phyloP scores from a whole-genome alignment of 2,888 invertebrate species.

The Macaria notata region DNA sequence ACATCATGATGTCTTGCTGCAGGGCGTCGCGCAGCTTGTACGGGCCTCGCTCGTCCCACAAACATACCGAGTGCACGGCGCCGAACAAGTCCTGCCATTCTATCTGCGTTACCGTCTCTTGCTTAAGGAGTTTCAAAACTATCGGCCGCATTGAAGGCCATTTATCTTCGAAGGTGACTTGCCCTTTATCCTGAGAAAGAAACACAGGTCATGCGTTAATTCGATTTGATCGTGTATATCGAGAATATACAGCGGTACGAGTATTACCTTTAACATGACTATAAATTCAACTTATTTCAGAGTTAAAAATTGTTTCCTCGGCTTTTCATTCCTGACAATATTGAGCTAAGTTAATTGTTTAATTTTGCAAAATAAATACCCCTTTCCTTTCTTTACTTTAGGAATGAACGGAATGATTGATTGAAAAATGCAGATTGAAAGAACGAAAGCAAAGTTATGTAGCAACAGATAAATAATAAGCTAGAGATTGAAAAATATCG shows the following conservation, averaged over 20 bases:
- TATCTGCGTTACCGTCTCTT: constrained; percentile 94
- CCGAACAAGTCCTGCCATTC: constrained; percentile 99
- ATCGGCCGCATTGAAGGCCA: constrained; percentile 98
- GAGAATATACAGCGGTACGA: background rate
- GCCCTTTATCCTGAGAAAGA: constrained; percentile 87
- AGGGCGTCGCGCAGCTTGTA: constrained; percentile 93
- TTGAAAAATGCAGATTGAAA: background rate
- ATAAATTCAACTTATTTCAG: constrained; percentile 22
- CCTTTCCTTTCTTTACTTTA: constrained; percentile 3
- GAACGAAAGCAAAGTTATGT: background rate
- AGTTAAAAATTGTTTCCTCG: constrained; percentile 13
- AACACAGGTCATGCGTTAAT: constrained; percentile 15
- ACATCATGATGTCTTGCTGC: constrained; percentile 95
- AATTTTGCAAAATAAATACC: constrained; percentile 19
- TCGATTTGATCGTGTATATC: constrained; percentile 3
- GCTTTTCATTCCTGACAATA: constrained; percentile 22
- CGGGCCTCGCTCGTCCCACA: constrained; percentile 98
- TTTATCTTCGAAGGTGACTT: constrained; percentile 95
- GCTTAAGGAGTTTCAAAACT: constrained; percentile 95
- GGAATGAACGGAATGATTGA: background rate
- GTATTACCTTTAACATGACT: constrained; percentile 36
- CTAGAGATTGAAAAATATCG: too few species aligned
- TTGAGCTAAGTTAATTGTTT: constrained; percentile 6
- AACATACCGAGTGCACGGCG: constrained; percentile 96
- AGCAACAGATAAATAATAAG: too few species aligned